These are phyloP conservation scores for Hypomecis punctinalis DNA, from an alignment of 2,888 invertebrate genomes.

Conservation along the genomic window DNA sequence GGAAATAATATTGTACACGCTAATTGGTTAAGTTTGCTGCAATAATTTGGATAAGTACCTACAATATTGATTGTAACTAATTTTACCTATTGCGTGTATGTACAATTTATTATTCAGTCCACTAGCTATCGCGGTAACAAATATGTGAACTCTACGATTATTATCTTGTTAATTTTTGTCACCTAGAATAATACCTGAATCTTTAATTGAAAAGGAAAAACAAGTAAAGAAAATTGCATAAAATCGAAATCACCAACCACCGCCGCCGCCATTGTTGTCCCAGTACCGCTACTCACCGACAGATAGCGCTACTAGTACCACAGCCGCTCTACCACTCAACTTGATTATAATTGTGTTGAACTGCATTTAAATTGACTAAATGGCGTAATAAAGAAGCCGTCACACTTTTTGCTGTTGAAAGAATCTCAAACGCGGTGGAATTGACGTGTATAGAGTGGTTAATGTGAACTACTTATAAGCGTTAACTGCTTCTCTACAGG, in stretches of 20 bases:
- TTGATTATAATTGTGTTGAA: constrained; percentile 65
- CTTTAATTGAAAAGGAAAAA: neutral
- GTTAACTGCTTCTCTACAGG: constrained; percentile 1
- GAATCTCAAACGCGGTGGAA: constrained; percentile 40
- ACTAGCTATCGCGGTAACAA: too few species aligned
- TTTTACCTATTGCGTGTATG: too few species aligned
- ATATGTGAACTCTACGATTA: too few species aligned
- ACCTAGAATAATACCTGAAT: neutral
- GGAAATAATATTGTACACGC: too few species aligned
- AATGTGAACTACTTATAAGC: constrained; percentile 31
- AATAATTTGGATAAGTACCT: too few species aligned
- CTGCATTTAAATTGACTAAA: constrained; percentile 51
- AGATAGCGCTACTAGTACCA: constrained; percentile 64
- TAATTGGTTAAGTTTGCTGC: too few species aligned
- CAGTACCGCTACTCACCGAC: constrained; percentile 61
- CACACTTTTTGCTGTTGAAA: constrained; percentile 37
- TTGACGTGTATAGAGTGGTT: constrained; percentile 53
- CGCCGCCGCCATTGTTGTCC: constrained; percentile 10
- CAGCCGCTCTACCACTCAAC: constrained; percentile 37
- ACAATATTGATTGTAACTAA: too few species aligned
- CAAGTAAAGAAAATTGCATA: neutral
- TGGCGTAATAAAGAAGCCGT: constrained; percentile 27
- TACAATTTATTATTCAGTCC: too few species aligned
- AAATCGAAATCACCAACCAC: neutral
- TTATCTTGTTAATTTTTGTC: too few species aligned